Evolutionary conservation across 2,113 vertebrate species (phyloP).

Genomic region (Onychostoma macrolepis): DNA sequence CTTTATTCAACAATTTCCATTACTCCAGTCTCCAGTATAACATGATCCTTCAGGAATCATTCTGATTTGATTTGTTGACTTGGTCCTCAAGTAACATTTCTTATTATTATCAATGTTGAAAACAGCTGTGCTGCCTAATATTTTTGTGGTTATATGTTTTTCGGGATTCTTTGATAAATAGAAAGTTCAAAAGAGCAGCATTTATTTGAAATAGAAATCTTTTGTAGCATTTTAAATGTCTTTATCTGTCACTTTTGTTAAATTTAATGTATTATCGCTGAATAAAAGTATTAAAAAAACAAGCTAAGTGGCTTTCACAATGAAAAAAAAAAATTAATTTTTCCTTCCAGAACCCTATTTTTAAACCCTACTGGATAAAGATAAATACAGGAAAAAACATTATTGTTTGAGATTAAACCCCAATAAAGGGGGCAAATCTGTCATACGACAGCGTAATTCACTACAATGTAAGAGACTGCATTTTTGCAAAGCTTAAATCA

Average conservation of each 20-base stretch:
- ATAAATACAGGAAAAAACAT: slow-evolving; percentile 32
- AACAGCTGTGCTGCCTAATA: too few species aligned
- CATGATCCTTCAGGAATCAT: background rate
- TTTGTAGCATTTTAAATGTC: too few species aligned
- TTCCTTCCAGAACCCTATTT: background rate
- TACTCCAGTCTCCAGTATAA: background rate
- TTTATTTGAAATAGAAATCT: too few species aligned
- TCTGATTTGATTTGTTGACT: background rate
- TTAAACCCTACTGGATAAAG: background rate
- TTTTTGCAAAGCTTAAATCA: slow-evolving; percentile 42
- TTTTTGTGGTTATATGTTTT: too few species aligned
- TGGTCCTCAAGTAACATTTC: background rate
- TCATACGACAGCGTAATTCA: slow-evolving; percentile 11
- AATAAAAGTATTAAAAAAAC: too few species aligned
- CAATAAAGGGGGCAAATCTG: slow-evolving; percentile 5
- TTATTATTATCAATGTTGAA: background rate
- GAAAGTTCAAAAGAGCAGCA: too few species aligned
- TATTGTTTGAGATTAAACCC: slow-evolving; percentile 40
- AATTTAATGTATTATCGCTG: too few species aligned
- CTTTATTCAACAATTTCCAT: background rate
- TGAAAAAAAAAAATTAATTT: background rate
- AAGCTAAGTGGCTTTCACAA: background rate
- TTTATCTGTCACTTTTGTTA: too few species aligned
- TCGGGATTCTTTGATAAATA: too few species aligned
- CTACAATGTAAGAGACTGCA: slow-evolving; percentile 3